Evolutionary conservation across 2,113 vertebrate genomes (phyloP).

Genomic region (Ammodytes dubius): DNA sequence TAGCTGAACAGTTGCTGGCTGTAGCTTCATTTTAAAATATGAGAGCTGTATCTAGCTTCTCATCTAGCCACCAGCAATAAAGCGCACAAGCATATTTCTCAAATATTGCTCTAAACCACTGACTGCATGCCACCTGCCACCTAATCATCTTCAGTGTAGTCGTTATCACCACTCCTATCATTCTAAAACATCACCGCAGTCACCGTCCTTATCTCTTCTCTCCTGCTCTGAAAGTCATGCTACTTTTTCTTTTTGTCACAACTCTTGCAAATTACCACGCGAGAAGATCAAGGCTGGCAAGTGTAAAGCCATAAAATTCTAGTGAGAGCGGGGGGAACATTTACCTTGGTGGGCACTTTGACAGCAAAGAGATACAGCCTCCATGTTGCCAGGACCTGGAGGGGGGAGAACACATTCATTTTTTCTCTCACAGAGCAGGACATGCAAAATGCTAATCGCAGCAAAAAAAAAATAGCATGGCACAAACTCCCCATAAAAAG

Average conservation of each 20-base stretch:
- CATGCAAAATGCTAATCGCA: conserved; percentile 74
- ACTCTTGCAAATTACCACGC: conserved; percentile 45
- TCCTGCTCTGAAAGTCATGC: conserved; percentile 36
- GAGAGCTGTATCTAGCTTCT: background rate
- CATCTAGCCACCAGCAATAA: background rate
- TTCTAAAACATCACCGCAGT: conserved; percentile 39
- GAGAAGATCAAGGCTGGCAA: conserved; percentile 62
- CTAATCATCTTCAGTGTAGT: conserved; percentile 11
- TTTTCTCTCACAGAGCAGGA: conserved; percentile 72
- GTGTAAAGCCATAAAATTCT: conserved; percentile 70
- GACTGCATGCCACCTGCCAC: conserved; percentile 18
- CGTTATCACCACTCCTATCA: conserved; percentile 38
- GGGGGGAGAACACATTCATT: conserved; percentile 73
- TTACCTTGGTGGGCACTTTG: conserved; percentile 93
- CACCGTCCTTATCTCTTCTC: conserved; percentile 41
- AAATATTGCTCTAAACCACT: conserved; percentile 13
- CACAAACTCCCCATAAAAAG: conserved; percentile 66
- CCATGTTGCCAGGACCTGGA: conserved; percentile 89
- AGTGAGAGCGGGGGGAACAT: conserved; percentile 48
- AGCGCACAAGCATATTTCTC: conserved; percentile 24
- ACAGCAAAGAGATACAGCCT: conserved; percentile 90
- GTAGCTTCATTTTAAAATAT: background rate
- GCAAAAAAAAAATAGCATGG: conserved; percentile 71
- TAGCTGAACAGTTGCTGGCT: background rate
- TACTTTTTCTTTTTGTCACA: conserved; percentile 29